A percentile compares a stretch with the other conserved stretches of the same genome.
Evolutionary conservation across 2,888 invertebrate species (phyloP).

Genomic region (Mycalesis mineus): DNA sequence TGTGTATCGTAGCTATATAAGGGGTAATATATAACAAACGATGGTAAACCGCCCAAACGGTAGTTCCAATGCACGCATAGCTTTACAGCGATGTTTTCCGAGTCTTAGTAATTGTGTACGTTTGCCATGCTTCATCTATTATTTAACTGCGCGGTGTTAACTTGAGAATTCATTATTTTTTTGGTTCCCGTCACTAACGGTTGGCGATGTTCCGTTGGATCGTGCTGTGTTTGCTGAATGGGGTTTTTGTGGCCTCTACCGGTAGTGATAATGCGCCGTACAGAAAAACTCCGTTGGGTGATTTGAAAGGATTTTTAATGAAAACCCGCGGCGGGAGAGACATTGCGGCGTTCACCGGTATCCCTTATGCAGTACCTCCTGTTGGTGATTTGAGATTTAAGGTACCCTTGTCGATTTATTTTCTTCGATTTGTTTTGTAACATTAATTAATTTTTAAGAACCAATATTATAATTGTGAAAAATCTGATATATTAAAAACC

Average conservation of each 20-base stretch:
- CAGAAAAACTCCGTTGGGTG: slow-evolving; percentile 63
- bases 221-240: slow-evolving; percentile 10
- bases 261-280: slow-evolving; percentile 15
- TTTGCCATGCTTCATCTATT: slow-evolving; percentile 12
- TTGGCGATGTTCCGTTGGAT: slow-evolving; percentile 13
- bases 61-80: no score
- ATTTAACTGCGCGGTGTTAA: slow-evolving; percentile 21
- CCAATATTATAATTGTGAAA: no score
- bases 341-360: slow-evolving; percentile 79
- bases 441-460: no score
- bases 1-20: no score
- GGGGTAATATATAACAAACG: no score
- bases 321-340: slow-evolving; percentile 75
- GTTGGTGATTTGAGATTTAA: slow-evolving; percentile 80
- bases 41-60: no score
- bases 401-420: no score
- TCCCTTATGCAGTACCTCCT: slow-evolving; percentile 82
- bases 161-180: slow-evolving; percentile 24
- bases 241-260: slow-evolving; percentile 6
- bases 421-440: no score
- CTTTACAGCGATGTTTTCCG: not conserved
- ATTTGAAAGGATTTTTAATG: slow-evolving; percentile 74
- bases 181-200: slow-evolving; percentile 22
- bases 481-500: no score
- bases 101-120: slow-evolving; percentile 9